These are phyloP conservation scores for Sepioteuthis lessoniana DNA, from an alignment of 2,888 invertebrate species.

Conservation along the genomic window DNA sequence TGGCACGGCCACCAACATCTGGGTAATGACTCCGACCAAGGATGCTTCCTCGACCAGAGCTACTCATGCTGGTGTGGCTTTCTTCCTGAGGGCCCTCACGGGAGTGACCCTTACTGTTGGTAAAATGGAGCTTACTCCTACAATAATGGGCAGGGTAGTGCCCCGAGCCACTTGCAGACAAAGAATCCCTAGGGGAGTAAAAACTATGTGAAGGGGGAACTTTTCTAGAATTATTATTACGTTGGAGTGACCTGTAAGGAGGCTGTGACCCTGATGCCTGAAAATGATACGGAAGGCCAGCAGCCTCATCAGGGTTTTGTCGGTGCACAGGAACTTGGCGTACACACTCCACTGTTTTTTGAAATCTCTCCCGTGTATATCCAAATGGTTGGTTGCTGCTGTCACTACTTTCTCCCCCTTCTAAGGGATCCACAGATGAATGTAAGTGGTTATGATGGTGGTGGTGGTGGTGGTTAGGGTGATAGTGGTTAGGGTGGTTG, in stretches of 20 bases:
- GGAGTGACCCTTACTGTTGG: conserved; percentile 49
- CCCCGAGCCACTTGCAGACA: not conserved
- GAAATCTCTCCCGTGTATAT: conserved; percentile 67
- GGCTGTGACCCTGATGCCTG: conserved; percentile 56
- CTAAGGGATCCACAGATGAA: conserved; percentile 24
- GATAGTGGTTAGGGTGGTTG: conserved; percentile 52
- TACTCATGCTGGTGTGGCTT: conserved; percentile 59
- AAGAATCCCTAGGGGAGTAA: conserved; percentile 35
- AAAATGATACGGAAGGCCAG: conserved; percentile 1
- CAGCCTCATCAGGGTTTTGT: conserved; percentile 25
- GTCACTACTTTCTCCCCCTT: conserved; percentile 54
- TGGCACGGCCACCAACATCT: conserved; percentile 47
- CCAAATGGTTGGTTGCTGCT: conserved; percentile 60
- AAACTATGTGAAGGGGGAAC: conserved; percentile 34
- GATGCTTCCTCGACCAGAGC: conserved; percentile 57
- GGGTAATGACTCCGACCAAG: conserved; percentile 54
- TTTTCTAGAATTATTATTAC: conserved; percentile 50
- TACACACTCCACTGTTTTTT: conserved; percentile 64
- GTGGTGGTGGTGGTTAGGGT: conserved; percentile 54
- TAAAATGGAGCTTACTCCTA: conserved; percentile 54
- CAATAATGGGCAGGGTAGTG: conserved; percentile 55
- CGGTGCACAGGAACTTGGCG: conserved; percentile 52
- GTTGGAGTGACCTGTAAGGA: conserved; percentile 39
- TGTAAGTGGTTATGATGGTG: conserved; percentile 50
- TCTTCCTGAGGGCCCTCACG: conserved; percentile 50